Evolutionary conservation across 2,888 invertebrate species (phyloP), one percentile per base, ranked within the genome.

Genomic region (Sepioteuthis lessoniana): DNA sequence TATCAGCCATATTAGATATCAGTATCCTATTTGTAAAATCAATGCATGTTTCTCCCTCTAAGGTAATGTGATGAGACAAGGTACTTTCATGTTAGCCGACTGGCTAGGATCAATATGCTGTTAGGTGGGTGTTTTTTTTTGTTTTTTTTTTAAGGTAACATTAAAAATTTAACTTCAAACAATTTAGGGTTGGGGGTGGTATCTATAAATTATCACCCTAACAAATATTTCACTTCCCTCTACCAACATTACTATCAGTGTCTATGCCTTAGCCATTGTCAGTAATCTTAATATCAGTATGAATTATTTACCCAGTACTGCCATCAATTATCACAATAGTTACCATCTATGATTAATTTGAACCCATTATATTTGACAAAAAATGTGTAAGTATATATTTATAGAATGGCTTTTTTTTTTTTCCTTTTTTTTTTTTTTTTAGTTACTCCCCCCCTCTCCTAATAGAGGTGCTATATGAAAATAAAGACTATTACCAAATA

Each of bases 71-170:
- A 55, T 76, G 76, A 76, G 76, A 76, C 76, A n/a, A 76, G 31
- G n/a, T 76, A 76, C 76, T 76, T 76, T 76, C n/a, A 76, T 76
- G n/a, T 76, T 76, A 76, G 76, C 76, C 13, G 76, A 76, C 76
- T 55, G 31, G 76, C n/a, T 76, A 8, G 76, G 76, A 76, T 76
- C n/a, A n/a, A n/a, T 76, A n/a, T 76, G n/a, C 16, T 76, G 76
- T 19, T 76, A 3, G 10, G 16, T 25, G 76, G n/a, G n/a, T 10
- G n/a, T 76, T 10, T n/a, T 16, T 35, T 76, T 0, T 35, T 13
- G 4, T 35, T 16, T 76, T 76, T 76, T 76, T 10, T 76, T 76
- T 16, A 13, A 35, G 25, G 25, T 55, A n/a, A 16, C n/a, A n/a
- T 76, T 76, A 76, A 76, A n/a, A 76, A n/a, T n/a, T n/a, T n/a